A percentile compares a stretch with the other conserved stretches of the same genome.
Conservation (phyloP, 2,888 invertebrate species). For the Ellobium chinense region DNA sequence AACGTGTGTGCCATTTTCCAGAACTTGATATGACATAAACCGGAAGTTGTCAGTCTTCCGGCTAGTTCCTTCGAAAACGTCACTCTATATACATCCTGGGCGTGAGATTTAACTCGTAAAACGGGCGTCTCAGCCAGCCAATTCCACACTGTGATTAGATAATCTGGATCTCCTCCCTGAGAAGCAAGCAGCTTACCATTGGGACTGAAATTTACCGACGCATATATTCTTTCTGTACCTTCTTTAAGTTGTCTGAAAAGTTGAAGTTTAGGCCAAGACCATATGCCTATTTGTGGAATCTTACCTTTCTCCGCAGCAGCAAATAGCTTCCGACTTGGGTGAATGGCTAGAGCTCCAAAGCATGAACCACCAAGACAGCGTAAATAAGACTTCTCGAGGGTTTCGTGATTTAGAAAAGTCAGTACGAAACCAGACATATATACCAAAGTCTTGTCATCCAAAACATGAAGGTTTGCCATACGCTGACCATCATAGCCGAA, state of each 20-base stretch:
- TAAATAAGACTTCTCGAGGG: conserved; percentile 15
- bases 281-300: conserved; percentile 43
- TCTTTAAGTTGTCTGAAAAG: conserved; percentile 36
- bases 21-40: conserved; percentile 49
- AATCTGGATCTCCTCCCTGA: conserved; percentile 48
- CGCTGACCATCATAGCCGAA: conserved; percentile 48
- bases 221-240: conserved; percentile 43
- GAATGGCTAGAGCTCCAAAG: conserved; percentile 40
- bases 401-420: conserved; percentile 20
- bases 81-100: conserved; percentile 46
- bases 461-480: conserved; percentile 41
- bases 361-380: conserved; percentile 38
- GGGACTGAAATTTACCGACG: conserved; percentile 42
- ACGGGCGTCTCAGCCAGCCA: conserved; percentile 47
- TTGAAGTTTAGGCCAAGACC: conserved; percentile 47
- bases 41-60: conserved; percentile 42
- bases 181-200: conserved; percentile 40
- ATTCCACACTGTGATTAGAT: conserved; percentile 46
- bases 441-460: conserved; percentile 39
- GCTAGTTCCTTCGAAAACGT: conserved; percentile 36
- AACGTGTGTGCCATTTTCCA: conserved; percentile 52
- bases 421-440: conserved; percentile 46
- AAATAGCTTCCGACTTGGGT: conserved; percentile 36
- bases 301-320: conserved; percentile 48
- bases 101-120: conserved; percentile 42